These are phyloP conservation scores for Oscheius myriophilus DNA, from an alignment of 2,888 invertebrate species.

Conservation along the genomic window DNA sequence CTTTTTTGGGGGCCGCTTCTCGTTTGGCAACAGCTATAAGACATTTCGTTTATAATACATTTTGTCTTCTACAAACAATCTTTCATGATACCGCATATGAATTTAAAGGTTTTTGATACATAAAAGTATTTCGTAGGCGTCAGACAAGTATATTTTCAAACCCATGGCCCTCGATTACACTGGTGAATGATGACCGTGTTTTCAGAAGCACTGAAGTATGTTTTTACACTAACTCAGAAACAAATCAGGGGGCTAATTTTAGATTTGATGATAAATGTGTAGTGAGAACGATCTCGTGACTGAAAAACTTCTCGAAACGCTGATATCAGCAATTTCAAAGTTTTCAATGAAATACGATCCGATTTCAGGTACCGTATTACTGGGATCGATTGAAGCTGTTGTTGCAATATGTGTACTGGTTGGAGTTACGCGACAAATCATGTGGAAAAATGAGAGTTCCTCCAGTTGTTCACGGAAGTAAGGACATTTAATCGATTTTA, in stretches of 20 bases:
- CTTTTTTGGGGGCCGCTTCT: no score
- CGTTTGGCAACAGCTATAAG: no score
- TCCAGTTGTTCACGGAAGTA: conserved; percentile 49
- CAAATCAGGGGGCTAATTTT: neutral
- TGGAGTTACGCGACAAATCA: conserved; percentile 55
- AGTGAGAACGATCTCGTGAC: no score
- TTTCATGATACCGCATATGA: no score
- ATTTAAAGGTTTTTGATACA: no score
- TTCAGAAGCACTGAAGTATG: no score
- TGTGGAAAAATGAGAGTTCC: conserved; percentile 58
- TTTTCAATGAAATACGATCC: no score
- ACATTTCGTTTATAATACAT: no score
- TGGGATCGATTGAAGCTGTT: conserved; percentile 58
- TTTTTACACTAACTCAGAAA: neutral
- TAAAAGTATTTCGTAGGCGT: neutral
- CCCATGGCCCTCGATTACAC: neutral
- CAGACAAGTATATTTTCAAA: neutral
- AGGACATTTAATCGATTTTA: neutral
- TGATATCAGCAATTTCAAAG: no score
- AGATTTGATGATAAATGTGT: neutral
- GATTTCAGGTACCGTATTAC: conserved; percentile 60
- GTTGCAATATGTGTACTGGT: conserved; percentile 55
- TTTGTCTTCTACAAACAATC: no score
- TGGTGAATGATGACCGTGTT: no score
- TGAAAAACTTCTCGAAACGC: no score